These are phyloP conservation scores for Nipponia nippon DNA, from an alignment of 2,113 vertebrate species.

Conservation along the genomic window DNA sequence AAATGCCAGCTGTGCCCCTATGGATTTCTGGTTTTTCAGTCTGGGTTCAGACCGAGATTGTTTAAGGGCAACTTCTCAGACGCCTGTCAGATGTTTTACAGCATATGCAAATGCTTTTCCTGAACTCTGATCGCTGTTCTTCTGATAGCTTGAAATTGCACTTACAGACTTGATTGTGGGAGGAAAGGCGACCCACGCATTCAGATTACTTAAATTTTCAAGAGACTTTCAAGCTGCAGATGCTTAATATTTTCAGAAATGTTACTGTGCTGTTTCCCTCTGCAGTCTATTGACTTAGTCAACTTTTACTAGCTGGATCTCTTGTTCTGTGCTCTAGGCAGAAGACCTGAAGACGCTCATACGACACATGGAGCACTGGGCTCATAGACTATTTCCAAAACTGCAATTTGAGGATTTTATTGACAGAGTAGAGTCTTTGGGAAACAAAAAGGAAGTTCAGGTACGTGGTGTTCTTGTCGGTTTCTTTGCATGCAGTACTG, in stretches of 20 bases:
- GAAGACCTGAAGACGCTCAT: slow-evolving; percentile 87
- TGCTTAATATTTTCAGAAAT: background rate
- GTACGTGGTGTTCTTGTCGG: slow-evolving; percentile 58
- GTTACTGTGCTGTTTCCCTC: background rate
- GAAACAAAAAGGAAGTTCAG: slow-evolving; percentile 94
- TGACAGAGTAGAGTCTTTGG: slow-evolving; percentile 84
- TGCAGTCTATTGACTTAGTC: background rate
- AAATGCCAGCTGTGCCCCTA: background rate
- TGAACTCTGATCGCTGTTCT: background rate
- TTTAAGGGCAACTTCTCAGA: background rate
- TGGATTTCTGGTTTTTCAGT: background rate
- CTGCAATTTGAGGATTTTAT: slow-evolving; percentile 94
- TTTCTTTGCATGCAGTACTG: background rate
- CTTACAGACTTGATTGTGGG: background rate
- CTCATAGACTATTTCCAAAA: slow-evolving; percentile 90
- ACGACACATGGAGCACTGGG: slow-evolving; percentile 96
- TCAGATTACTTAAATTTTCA: background rate
- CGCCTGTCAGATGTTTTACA: background rate
- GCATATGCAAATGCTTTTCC: background rate
- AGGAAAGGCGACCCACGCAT: background rate
- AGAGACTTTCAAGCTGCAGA: background rate
- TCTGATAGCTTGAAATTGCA: background rate
- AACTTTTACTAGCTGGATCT: background rate
- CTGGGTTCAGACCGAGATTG: background rate
- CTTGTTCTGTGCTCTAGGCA: slow-evolving; percentile 69